Base-by-base conservation (phyloP, 2,888 invertebrate genomes). In the Phymatocera aterrima region DNA sequence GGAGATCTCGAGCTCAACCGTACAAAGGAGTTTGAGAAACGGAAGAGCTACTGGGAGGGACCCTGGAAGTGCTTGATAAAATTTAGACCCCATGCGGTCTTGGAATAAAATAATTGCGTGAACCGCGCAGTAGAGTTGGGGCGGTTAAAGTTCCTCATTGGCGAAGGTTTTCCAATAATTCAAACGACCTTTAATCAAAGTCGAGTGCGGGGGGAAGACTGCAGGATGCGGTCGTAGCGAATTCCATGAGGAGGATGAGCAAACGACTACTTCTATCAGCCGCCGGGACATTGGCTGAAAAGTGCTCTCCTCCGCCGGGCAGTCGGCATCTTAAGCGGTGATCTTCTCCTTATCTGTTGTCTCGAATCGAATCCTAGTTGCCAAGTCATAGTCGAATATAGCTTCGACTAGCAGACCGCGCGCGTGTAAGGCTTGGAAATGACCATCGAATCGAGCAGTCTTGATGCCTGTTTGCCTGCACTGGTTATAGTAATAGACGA, bases 351-450 rank as follows among this genome's bases (percentile, higher is more conserved):
- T 79, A 81, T 81, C 77, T 77, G 78, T n/a, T n/a, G n/a, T 77
- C 79, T 74, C 80, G 80, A 80, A 87, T 87, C 83, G 82, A 83
- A 84, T 81, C 81, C 81, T 57, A 83, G 80, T 86, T 85, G 86
- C 85, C 85, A 86, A 87, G 82, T 85, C 82, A 83, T 82, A 82
- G 75, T 60, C 57, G 75, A 60, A 75, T 60, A 34, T 40, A 21
- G 21, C 21, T n/a, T n/a, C 72, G 34, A n/a, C 70, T 15, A 15
- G 60, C 6, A 60, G 60, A 28, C 60, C n/a, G n/a, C n/a, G n/a
- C n/a, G n/a, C n/a, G n/a, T n/a, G n/a, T n/a, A n/a, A n/a, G n/a
- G n/a, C n/a, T n/a, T n/a, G n/a, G n/a, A n/a, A n/a, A n/a, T n/a
- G n/a, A n/a, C n/a, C n/a, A n/a, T n/a, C n/a, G n/a, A n/a, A n/a